phyloP scores from a whole-genome alignment of 2,888 invertebrate species.

The Callyntrura guangdongensis region DNA sequence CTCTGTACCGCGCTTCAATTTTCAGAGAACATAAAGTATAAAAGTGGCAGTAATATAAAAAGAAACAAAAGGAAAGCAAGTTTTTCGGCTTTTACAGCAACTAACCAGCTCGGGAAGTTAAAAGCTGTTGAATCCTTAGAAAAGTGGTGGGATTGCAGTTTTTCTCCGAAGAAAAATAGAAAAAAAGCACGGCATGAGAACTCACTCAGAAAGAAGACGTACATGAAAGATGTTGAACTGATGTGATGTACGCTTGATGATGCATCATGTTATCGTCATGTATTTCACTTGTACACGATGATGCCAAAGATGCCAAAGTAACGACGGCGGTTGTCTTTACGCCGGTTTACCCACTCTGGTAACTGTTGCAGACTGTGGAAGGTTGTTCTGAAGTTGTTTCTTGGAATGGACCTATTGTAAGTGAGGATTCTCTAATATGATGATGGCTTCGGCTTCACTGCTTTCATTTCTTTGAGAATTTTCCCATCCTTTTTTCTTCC shows the following conservation, averaged over 20 bases:
- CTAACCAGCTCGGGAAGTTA: too few species aligned
- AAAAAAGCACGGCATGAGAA: not conserved
- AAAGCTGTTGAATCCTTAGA: too few species aligned
- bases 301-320: not conserved
- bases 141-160: too few species aligned
- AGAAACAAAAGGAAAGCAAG: not conserved
- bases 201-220: not conserved
- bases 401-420: conserved; percentile 6
- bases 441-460: conserved; percentile 60
- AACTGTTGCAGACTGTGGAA: conserved; percentile 38
- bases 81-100: conserved; percentile 28
- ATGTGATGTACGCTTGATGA: conserved; percentile 41
- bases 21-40: not conserved
- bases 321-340: conserved; percentile 26
- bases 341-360: not conserved
- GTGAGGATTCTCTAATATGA: conserved; percentile 58
- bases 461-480: conserved; percentile 54
- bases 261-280: conserved; percentile 56
- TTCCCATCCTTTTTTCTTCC: conserved; percentile 24
- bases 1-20: not conserved
- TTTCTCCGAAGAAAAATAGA: not conserved
- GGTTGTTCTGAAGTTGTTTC: conserved; percentile 41
- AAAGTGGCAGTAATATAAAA: conserved; percentile 16
- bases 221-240: conserved; percentile 23
- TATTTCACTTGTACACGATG: too few species aligned